Evolutionary conservation across 2,113 vertebrate genomes (phyloP), one percentile per base, ranked within the genome.

Genomic region (Collichthys lucidus): DNA sequence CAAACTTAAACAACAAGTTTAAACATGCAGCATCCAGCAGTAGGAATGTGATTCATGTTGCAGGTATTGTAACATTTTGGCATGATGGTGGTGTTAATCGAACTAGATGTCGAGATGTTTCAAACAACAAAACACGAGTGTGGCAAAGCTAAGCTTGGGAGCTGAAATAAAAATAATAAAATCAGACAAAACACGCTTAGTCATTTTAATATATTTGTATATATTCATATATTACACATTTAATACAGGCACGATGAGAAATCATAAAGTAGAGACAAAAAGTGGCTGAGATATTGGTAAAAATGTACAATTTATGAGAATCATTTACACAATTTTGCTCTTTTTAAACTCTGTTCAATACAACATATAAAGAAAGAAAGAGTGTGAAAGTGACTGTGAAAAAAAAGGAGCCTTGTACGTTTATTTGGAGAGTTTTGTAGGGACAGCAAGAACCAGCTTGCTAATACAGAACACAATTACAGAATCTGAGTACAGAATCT

Each of bases 381-480:
- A 61, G 49, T 59, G 64, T 59, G 64, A 84, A 87, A 86, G 84
- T 85, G 75, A 84, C 78, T 55, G n/a, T 55, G n/a, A 68, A 85
- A 74, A 87, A 87, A 74, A 87, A 87, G 22, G 78, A 91, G 72
- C 86, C 75, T 85, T 76, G 53, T 61, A 76, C 88, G 70, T 78
- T 91, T 74, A 80, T 62, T 90, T 56, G 59, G n/a, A 74, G 84
- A 9, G 66, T 81, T 82, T 80, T 88, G 88, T 88, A 84, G 93
- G 95, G 95, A 92, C 92, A 97, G 95, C 96, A 98, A 99, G 97
- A 97, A 96, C 98, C 97, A 98, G 98, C 98, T 99, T 94, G 98
- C 98, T 95, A 86, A 93, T 77, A 90, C 65, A 79, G 84, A 89
- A 72, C 64, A 77, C 55, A 64, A 44, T 71, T 63, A 85, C 55